Base-by-base conservation (phyloP, 2,888 invertebrate species). In the Andricus quercusramuli region DNA sequence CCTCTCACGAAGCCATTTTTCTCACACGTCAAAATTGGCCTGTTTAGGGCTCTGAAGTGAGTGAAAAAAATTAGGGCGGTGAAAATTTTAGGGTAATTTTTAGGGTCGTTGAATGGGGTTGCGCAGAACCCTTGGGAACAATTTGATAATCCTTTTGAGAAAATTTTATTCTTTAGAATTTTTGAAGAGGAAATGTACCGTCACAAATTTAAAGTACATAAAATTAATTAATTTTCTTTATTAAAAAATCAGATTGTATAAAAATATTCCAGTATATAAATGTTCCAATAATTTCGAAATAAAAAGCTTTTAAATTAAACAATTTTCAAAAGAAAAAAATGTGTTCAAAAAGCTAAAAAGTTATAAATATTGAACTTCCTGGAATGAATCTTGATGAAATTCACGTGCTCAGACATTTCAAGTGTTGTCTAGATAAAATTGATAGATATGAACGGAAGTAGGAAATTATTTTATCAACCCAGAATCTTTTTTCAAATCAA, bases 391-490 rank as follows among this genome's bases (percentile, higher is more conserved):
- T 37, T 41, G 41, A 47, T 44, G 15, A 22, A 68, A 13, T 44
- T 47, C 25, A 68, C 15, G 25, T 44, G 44, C 22, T 22, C 15
- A 68, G 15, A 44, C 25, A 29, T 25, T 17, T 68, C 25, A 68
- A 68, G 68, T 68, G 44, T 68, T 68, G 37, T 68, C 17, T 68
- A 68, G 68, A 68, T 68, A 68, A 68, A 68, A 47, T 25, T 44
- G 47, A 68, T 47, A 17, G 68, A 68, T 68, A 68, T 68, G 47
- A 47, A 47, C 47, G 17, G 68, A 25, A 47, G 22, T 44, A 8
- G 44, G 44, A 68, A 44, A 68, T 22, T 44, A 22, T 68, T 44
- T 47, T 68, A 68, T 44, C 68, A 44, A n/a, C 5, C 29, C 17
- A 70, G 25, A 70, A 47, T 44, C 8, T 47, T 25, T 25, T 70